phyloP scores from a whole-genome alignment of 2,113 vertebrate species.

The Smithornis capensis region DNA sequence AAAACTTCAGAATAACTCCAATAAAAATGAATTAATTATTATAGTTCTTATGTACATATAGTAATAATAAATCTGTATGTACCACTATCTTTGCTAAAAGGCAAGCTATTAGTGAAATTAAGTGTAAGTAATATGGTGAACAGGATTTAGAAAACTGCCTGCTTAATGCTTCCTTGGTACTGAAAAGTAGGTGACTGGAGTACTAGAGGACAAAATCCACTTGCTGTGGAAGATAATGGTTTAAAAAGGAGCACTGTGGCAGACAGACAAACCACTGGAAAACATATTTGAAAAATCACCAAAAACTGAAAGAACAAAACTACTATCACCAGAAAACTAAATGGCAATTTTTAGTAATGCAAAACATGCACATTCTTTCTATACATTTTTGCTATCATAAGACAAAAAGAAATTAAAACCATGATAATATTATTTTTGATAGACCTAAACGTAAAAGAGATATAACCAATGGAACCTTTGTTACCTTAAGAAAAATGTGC shows the following conservation, averaged over 20 bases:
- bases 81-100: neutral
- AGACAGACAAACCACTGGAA: neutral
- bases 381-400: neutral
- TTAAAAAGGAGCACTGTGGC: neutral
- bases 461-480: neutral
- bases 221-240: neutral
- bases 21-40: neutral
- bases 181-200: neutral
- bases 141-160: neutral
- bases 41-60: neutral
- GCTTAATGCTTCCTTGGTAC: neutral
- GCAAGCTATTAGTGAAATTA: neutral
- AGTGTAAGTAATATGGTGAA: neutral
- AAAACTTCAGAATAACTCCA: neutral
- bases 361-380: neutral
- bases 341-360: neutral
- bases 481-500: neutral
- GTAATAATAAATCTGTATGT: neutral
- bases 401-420: neutral
- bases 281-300: neutral
- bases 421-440: neutral
- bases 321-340: neutral
- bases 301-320: neutral
- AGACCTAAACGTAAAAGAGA: neutral
- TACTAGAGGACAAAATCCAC: neutral